These are phyloP conservation scores for Tachina grossa DNA, from an alignment of 2,888 invertebrate genomes.

Conservation along the genomic window DNA sequence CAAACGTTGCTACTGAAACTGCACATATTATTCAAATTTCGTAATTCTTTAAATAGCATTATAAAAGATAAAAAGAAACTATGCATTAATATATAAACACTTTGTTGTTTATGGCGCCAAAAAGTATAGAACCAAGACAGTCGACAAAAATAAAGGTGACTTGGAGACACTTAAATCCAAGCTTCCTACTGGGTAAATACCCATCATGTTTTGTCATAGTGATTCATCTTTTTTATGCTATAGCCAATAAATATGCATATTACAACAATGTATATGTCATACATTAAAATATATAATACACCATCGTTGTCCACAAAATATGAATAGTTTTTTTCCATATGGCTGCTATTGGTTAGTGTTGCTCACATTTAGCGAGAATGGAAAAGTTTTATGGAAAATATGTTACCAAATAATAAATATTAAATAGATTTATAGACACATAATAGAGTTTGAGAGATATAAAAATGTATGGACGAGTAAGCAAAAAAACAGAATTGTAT, in stretches of 20 bases:
- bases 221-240: conserved; percentile 46
- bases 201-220: conserved; percentile 60
- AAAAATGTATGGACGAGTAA: background rate
- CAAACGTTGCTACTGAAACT: no score
- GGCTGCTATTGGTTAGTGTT: conserved; percentile 17
- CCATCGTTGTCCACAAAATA: conserved; percentile 14
- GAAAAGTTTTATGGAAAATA: conserved; percentile 52
- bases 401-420: conserved; percentile 65
- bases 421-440: conserved; percentile 52
- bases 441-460: conserved; percentile 24
- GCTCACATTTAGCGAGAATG: conserved; percentile 11
- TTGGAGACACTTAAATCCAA: no score
- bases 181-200: conserved; percentile 12
- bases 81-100: no score
- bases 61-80: no score
- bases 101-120: no score
- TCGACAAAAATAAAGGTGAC: no score
- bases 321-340: conserved; percentile 1
- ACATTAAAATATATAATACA: background rate
- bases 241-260: conserved; percentile 63
- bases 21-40: no score
- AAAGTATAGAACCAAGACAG: no score
- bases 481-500: conserved; percentile 10
- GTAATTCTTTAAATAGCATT: no score
- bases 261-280: conserved; percentile 5